Percentiles rank a stretch among this genome's conserved stretches.
Evolutionary conservation across 2,888 invertebrate species (phyloP).

Genomic region (Heliconius charithonia): DNA sequence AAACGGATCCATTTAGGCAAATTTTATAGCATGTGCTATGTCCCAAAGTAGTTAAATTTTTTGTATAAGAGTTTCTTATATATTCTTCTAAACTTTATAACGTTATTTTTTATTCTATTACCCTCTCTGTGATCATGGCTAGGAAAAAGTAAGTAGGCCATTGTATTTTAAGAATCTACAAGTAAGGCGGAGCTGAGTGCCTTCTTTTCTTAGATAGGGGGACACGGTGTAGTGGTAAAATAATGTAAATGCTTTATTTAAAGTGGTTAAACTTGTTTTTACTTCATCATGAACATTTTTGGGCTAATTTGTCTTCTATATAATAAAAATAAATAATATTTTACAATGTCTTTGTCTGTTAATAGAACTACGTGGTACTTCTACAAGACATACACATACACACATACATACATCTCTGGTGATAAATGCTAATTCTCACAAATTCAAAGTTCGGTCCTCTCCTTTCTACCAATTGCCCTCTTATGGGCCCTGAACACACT

Average conservation of each 20-base stretch:
- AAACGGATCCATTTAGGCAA: background rate
- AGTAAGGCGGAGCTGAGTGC: background rate
- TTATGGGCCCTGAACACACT: background rate
- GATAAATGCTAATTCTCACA: no score
- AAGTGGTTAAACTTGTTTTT: background rate
- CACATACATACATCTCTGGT: no score
- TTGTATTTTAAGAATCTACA: constrained; percentile 1
- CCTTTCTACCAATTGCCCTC: background rate
- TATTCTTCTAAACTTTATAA: background rate
- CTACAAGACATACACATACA: no score
- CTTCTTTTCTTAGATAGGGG: background rate
- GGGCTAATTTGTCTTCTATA: no score
- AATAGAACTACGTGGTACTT: no score
- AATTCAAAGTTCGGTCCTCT: background rate
- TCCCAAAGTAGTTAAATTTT: background rate
- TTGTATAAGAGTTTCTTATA: background rate
- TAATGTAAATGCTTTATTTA: background rate
- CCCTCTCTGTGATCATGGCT: background rate
- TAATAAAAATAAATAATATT: no score
- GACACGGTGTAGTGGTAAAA: background rate
- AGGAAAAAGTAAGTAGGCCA: background rate
- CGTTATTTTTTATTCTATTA: background rate
- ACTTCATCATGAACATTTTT: no score
- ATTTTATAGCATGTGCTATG: background rate
- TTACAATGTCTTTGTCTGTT: no score